Evolutionary conservation across 2,888 invertebrate species (phyloP).

Genomic region (Aphidoletes aphidimyza): DNA sequence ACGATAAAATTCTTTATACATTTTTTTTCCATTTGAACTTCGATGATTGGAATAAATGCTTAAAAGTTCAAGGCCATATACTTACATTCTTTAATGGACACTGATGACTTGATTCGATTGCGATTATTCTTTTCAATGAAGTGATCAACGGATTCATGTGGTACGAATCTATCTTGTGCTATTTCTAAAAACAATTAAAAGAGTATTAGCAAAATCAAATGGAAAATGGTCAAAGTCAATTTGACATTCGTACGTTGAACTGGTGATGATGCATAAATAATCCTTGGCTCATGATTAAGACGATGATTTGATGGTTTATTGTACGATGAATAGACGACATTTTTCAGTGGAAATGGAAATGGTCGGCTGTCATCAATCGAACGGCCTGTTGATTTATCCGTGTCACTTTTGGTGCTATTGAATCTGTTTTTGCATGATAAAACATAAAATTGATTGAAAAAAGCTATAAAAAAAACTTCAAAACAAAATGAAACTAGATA

Average conservation of each 20-base stretch:
- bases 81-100: slow-evolving; percentile 10
- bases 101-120: not conserved
- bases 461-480: not conserved
- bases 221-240: not conserved
- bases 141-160: slow-evolving; percentile 56
- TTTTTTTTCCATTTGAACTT: not conserved
- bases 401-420: slow-evolving; percentile 4
- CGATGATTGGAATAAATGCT: not conserved
- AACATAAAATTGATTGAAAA: not conserved
- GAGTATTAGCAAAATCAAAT: not conserved
- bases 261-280: slow-evolving; percentile 15
- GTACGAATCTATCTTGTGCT: slow-evolving; percentile 63
- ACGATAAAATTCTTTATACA: too few species aligned
- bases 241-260: not conserved
- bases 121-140: slow-evolving; percentile 30
- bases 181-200: slow-evolving; percentile 17
- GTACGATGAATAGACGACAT: not conserved
- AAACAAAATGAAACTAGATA: not conserved
- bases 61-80: not conserved
- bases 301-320: slow-evolving; percentile 52
- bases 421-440: slow-evolving; percentile 23
- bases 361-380: slow-evolving; percentile 62
- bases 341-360: slow-evolving; percentile 61
- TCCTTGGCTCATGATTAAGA: slow-evolving; percentile 7
- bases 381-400: slow-evolving; percentile 62